phyloP scores from a whole-genome alignment of 2,888 invertebrate species.

The Liodrosophila aerea region DNA sequence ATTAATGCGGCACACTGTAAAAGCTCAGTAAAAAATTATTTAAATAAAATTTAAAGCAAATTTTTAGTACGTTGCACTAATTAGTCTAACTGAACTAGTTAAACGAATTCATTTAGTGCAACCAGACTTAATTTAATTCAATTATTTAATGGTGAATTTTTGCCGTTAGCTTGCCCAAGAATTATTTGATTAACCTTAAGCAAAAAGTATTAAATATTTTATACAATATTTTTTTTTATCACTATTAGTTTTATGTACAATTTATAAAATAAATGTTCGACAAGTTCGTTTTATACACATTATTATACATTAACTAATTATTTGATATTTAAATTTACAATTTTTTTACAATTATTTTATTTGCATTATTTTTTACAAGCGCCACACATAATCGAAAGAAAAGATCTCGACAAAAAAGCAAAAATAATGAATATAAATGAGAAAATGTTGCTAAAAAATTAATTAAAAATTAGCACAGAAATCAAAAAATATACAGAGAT shows the following conservation, averaged over 20 bases:
- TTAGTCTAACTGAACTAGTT: slow-evolving; percentile 48
- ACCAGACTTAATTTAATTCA: slow-evolving; percentile 8
- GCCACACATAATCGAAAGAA: slow-evolving; percentile 49
- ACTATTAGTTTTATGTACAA: slow-evolving; percentile 5
- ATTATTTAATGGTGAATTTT: slow-evolving; percentile 5
- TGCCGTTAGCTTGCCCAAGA: slow-evolving; percentile 41
- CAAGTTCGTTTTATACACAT: slow-evolving; percentile 25
- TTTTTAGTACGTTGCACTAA: slow-evolving; percentile 32
- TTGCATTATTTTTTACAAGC: slow-evolving; percentile 40
- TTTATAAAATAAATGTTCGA: slow-evolving; percentile 22
- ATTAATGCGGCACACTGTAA: slow-evolving; percentile 10
- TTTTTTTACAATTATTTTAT: slow-evolving; percentile 20
- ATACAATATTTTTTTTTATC: slow-evolving; percentile 32
- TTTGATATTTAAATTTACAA: slow-evolving; percentile 11
- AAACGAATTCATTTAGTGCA: slow-evolving; percentile 42
- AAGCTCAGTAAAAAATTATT: slow-evolving; percentile 42
- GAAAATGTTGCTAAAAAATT: slow-evolving; percentile 37
- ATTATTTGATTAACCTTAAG: slow-evolving; percentile 30
- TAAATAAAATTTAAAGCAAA: slow-evolving; percentile 2
- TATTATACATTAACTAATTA: slow-evolving; percentile 22
- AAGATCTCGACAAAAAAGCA: slow-evolving; percentile 63
- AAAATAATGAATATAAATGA: slow-evolving; percentile 33
- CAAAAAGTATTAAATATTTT: slow-evolving; percentile 70
- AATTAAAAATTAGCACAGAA: slow-evolving; percentile 30
- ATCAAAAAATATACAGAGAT: slow-evolving; percentile 29